Base-by-base conservation (phyloP, 2,797 vertebrate species). In the Dipus sagitta region DNA sequence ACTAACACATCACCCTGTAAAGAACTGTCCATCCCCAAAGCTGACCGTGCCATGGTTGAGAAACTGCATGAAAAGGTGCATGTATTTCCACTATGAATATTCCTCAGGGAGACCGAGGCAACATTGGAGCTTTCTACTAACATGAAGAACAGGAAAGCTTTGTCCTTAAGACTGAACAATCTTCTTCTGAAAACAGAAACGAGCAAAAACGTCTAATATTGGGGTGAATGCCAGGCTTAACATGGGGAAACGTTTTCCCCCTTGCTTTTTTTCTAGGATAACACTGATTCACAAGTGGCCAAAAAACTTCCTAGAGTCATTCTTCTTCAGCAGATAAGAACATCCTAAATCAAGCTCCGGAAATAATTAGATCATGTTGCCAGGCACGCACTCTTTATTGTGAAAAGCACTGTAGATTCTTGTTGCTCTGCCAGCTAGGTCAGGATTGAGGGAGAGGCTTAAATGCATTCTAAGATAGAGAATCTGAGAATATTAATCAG, bases 351-450 rank as follows among this genome's bases (percentile, higher is more conserved):
- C 62, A 58, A 96, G 79, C 77, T 96, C 93, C 67, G 90, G 47
- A 87, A 89, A 47, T 89, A 95, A 97, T 96, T 95, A 96, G 97
- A 65, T 89, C 80, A 93, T 68, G 95, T 28, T 87, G 32, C 65
- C 79, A 86, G 70, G 83, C 30, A 64, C 79, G 82, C 64, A 93
- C 10, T 74, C 64, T 92, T 95, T 94, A 92, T 90, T 88, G 58
- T 38, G 71, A 95, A 32, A 81, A 70, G 92, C 30, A 60, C 6
- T 77, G 83, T 67, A 78, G 91, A 94, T 95, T 96, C 94, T 94
- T 95, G 94, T 79, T 96, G 93, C 76, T 92, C 52, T 95, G 92
- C 80, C 92, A 96, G 94, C 91, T 94, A 76, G 88, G 88, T 94
- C 47, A 81, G 85, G 70, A 86, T 42, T 77, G 71, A 95, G 54